Percentiles rank a stretch among this genome's conserved stretches.
Conservation (phyloP, 2,888 invertebrate species). For the Orchesella flavescens region DNA sequence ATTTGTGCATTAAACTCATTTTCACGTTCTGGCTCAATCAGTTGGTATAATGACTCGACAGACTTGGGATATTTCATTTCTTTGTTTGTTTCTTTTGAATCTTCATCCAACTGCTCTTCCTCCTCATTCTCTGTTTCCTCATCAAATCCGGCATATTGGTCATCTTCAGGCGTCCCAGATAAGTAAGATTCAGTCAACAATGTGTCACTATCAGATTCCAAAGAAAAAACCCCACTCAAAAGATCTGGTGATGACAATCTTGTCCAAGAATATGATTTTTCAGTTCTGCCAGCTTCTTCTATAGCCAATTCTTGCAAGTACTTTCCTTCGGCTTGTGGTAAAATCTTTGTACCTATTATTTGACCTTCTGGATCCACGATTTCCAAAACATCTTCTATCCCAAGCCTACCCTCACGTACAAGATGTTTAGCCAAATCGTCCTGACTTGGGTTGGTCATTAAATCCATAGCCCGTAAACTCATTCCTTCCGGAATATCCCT, state of each 20-base stretch:
- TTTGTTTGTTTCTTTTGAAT: not conserved
- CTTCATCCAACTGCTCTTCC: slow-evolving; percentile 10
- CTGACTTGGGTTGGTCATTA: slow-evolving; percentile 30
- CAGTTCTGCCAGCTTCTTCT: slow-evolving; percentile 19
- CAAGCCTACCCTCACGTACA: slow-evolving; percentile 40
- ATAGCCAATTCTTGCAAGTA: slow-evolving; percentile 45
- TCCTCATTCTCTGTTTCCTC: not conserved
- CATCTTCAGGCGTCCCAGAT: too few species aligned
- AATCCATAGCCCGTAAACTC: slow-evolving; percentile 33
- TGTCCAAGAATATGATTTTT: slow-evolving; percentile 1
- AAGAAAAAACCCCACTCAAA: not conserved
- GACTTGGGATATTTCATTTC: slow-evolving; percentile 30
- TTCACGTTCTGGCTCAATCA: slow-evolving; percentile 48
- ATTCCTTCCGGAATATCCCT: slow-evolving; percentile 40
- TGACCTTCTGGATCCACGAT: slow-evolving; percentile 44
- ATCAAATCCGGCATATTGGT: not conserved
- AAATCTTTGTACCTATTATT: slow-evolving; percentile 38
- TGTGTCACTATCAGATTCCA: too few species aligned
- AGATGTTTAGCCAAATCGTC: slow-evolving; percentile 53
- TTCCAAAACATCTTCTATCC: slow-evolving; percentile 47
- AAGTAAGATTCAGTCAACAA: too few species aligned
- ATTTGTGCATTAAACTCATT: slow-evolving; percentile 44
- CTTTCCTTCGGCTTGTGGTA: slow-evolving; percentile 36
- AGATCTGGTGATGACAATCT: not conserved
- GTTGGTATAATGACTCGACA: slow-evolving; percentile 44